Evolutionary conservation across 2,113 vertebrate species (phyloP), one percentile per base, ranked within the genome.

Genomic region (Sinosuthora webbiana): DNA sequence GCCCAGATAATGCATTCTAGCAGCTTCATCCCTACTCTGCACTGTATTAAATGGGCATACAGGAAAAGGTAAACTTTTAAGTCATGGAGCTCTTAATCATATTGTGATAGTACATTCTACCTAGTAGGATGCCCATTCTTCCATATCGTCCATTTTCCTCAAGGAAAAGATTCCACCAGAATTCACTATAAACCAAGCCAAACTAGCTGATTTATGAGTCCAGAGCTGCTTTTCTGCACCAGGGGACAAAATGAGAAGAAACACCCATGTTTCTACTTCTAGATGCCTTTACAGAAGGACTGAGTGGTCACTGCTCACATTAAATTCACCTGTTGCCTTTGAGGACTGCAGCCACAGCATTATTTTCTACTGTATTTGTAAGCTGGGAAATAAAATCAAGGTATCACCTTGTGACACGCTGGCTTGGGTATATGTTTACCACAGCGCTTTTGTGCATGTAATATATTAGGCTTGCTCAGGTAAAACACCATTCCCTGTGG

Each of bases 351-450:
- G 33, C 76, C 74, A 62, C 64, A 87, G 83, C 83, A 81, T 57
- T 89, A 67, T 92, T 93, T 90, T n/a, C 42, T 37, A 47, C 39
- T 42, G 53, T 56, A 52, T 90, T 71, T 74, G 23, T 91, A 87
- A 71, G 17, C 13, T 81, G 56, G 55, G 67, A 91, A 91, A 95
- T 55, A 59, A 77, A 94, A 92, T 82, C 81, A 89, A 93, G 71
- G 50, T 25, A 89, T 94, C 49, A 63, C 68, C 80, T 86, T 69
- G n/a, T 89, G 90, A 83, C 49, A 35, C 25, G 27, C 41, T 85
- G 64, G 45, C 90, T 88, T 64, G 24, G 9, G 33, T 84, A 25
- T 27, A 4, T 77, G 50, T 84, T 87, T 89, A 82, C 55, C 49
- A 35, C 74, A 91, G 63, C 0, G 0, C 53, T 95, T 96, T 83